Conservation (phyloP, 2,797 vertebrate species). For the Sebastes aleutianus region DNA sequence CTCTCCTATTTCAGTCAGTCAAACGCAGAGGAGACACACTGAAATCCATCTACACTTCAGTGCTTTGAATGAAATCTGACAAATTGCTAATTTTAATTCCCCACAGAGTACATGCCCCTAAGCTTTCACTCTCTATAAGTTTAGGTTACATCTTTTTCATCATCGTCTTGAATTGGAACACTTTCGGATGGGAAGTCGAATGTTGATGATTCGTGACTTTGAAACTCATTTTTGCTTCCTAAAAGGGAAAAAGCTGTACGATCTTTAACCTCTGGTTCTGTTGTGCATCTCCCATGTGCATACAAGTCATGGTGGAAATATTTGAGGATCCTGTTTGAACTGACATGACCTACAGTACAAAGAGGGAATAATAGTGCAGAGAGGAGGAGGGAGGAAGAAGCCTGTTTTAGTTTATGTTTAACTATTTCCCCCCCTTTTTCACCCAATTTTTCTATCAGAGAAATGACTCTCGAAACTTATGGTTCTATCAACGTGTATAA, state of each 20-base stretch:
- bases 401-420: conserved; percentile 36
- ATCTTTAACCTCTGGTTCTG: conserved; percentile 63
- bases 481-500: background rate
- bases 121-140: conserved; percentile 50
- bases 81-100: conserved; percentile 73
- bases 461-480: background rate
- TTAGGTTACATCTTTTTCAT: conserved; percentile 65
- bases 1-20: conserved; percentile 59
- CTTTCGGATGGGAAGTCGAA: conserved; percentile 54
- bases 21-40: conserved; percentile 42
- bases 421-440: background rate
- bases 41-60: conserved; percentile 58
- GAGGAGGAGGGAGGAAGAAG: conserved; percentile 14
- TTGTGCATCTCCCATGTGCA: conserved; percentile 66
- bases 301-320: conserved; percentile 67
- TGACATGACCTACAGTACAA: conserved; percentile 59
- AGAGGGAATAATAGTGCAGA: conserved; percentile 49
- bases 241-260: conserved; percentile 62
- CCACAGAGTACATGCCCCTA: conserved; percentile 50
- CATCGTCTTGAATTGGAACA: conserved; percentile 45
- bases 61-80: conserved; percentile 72
- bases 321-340: conserved; percentile 67
- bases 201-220: conserved; percentile 68
- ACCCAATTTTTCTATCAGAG: background rate
- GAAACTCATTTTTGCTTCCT: conserved; percentile 61